Conservation (phyloP, 2,888 invertebrate genomes). For the Sphaerophoria rueppellii region DNA sequence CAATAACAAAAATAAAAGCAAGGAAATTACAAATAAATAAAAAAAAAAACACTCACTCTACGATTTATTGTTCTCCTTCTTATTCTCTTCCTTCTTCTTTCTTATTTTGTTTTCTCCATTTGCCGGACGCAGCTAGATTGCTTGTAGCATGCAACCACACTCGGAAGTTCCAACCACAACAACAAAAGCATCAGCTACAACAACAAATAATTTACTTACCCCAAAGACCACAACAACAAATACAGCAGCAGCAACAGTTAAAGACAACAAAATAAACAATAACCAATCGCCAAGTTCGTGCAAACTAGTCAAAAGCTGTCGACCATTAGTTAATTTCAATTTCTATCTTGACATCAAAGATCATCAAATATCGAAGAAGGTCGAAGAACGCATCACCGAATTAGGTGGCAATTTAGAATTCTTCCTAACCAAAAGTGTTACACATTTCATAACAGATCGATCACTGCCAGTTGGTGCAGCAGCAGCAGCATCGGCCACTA, state of each 20-base stretch:
- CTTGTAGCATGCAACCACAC: conserved; percentile 82
- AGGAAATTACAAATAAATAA: not conserved
- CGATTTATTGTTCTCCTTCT: conserved; percentile 63
- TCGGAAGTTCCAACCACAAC: conserved; percentile 81
- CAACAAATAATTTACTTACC: conserved; percentile 60
- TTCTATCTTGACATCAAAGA: conserved; percentile 91
- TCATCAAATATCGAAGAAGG: conserved; percentile 85
- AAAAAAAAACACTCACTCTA: conserved; percentile 61
- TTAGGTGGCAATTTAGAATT: conserved; percentile 85
- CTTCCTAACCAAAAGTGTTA: conserved; percentile 80
- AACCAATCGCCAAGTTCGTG: conserved; percentile 73
- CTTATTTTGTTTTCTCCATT: conserved; percentile 36
- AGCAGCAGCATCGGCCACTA: conserved; percentile 49
- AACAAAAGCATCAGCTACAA: conserved; percentile 77
- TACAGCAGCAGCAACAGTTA: conserved; percentile 66
- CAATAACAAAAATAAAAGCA: conserved; percentile 21
- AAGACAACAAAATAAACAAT: conserved; percentile 66
- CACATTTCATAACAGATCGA: conserved; percentile 82
- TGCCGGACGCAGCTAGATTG: conserved; percentile 78
- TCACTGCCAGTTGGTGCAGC: conserved; percentile 53
- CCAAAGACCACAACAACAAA: conserved; percentile 68
- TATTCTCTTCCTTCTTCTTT: conserved; percentile 31
- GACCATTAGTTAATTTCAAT: conserved; percentile 86
- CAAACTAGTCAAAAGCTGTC: conserved; percentile 82
- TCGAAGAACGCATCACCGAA: conserved; percentile 87